Percentiles rank a stretch among this genome's conserved stretches.
Conservation (phyloP, 2,113 vertebrate genomes). For the Tychaedon coryphoeus region DNA sequence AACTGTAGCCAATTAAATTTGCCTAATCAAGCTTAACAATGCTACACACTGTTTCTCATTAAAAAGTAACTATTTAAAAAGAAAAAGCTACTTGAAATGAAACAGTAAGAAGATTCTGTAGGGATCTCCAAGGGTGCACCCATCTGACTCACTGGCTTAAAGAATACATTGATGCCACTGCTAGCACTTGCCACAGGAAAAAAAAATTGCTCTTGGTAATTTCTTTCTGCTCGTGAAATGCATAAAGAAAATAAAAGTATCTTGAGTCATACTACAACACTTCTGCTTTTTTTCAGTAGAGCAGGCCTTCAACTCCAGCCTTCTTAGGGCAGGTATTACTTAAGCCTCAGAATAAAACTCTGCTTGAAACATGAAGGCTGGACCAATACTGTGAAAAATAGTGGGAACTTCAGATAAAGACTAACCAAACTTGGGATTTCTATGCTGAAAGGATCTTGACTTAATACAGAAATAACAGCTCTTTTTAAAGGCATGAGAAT, state of each 20-base stretch:
- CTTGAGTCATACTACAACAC: background rate
- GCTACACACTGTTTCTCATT: slow-evolving; percentile 71
- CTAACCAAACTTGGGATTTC: background rate
- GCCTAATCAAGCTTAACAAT: slow-evolving; percentile 75
- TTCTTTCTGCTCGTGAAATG: background rate
- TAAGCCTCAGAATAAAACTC: background rate
- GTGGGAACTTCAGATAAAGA: background rate
- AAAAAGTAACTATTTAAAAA: slow-evolving; percentile 55
- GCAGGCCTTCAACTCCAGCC: background rate
- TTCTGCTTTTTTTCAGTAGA: background rate
- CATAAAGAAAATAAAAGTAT: background rate
- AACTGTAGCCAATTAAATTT: slow-evolving; percentile 76
- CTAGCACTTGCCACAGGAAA: slow-evolving; percentile 35
- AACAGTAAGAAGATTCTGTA: slow-evolving; percentile 36
- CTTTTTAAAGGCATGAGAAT: background rate
- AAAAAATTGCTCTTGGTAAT: background rate
- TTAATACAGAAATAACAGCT: background rate
- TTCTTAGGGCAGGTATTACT: background rate
- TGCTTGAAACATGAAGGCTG: background rate
- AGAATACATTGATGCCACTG: slow-evolving; percentile 37
- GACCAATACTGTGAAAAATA: background rate
- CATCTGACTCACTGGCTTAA: slow-evolving; percentile 64
- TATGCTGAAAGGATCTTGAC: background rate
- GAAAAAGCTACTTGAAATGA: slow-evolving; percentile 33
- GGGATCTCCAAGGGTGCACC: slow-evolving; percentile 51